Evolutionary conservation across 2,113 vertebrate genomes (phyloP).

Genomic region (Laterallus jamaicensis): DNA sequence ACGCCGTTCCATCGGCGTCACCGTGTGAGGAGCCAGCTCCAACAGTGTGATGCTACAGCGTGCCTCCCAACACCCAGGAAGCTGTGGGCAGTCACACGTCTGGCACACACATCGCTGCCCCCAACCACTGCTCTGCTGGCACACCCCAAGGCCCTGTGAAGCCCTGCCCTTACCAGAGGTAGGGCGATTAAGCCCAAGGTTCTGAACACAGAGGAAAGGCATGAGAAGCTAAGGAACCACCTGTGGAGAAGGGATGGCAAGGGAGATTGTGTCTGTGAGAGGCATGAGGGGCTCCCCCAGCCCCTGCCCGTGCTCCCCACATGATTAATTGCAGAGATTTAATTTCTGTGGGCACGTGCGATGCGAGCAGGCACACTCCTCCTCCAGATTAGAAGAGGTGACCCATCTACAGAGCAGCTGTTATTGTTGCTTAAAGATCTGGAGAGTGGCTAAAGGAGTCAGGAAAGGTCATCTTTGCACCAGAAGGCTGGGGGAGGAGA

Average conservation of each 20-base stretch:
- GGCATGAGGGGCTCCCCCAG: not conserved
- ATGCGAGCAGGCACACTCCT: not conserved
- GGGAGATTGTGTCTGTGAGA: not conserved
- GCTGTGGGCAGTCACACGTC: not conserved
- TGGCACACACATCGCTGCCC: too few species aligned
- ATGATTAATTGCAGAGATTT: not conserved
- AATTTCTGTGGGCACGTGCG: not conserved
- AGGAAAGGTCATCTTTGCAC: not conserved
- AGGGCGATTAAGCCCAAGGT: not conserved
- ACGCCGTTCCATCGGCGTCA: slow-evolving; percentile 46
- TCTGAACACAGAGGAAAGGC: not conserved
- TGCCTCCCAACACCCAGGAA: not conserved
- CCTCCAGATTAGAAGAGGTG: not conserved
- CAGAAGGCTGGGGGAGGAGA: not conserved
- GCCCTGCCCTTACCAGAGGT: not conserved
- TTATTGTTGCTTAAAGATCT: not conserved
- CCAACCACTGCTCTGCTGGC: not conserved
- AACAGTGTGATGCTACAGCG: slow-evolving; percentile 16
- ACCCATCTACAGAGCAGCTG: not conserved
- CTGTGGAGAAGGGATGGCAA: not conserved
- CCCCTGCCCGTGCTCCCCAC: not conserved
- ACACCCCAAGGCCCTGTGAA: not conserved
- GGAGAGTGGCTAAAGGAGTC: not conserved
- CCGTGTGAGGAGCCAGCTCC: slow-evolving; percentile 49
- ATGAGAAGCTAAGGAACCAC: not conserved